phyloP scores from a whole-genome alignment of 2,113 vertebrate genomes.

The Polyodon spathula region DNA sequence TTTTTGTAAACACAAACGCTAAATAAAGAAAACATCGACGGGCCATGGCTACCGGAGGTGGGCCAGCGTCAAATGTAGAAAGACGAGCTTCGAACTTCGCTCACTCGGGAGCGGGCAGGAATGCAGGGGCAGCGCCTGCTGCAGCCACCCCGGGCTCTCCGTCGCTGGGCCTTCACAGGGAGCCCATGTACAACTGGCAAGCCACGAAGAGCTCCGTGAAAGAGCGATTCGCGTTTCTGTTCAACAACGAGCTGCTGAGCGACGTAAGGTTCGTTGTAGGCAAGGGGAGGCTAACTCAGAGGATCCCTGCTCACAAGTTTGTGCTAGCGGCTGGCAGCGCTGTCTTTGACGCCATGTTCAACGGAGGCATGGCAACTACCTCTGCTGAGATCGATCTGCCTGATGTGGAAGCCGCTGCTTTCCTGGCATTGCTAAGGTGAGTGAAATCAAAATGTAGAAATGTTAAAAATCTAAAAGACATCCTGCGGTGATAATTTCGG shows the following conservation, averaged over 20 bases:
- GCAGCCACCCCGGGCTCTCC: slow-evolving; percentile 29
- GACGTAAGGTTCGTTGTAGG: slow-evolving; percentile 82
- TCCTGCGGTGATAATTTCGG: no score
- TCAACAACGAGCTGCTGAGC: slow-evolving; percentile 86
- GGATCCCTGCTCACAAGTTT: slow-evolving; percentile 84
- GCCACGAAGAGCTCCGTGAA: slow-evolving; percentile 82
- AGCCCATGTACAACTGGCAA: slow-evolving; percentile 85
- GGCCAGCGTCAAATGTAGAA: slow-evolving; percentile 43
- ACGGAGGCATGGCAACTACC: slow-evolving; percentile 87
- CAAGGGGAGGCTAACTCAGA: slow-evolving; percentile 69
- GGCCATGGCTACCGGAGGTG: slow-evolving; percentile 55
- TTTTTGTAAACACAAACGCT: background rate
- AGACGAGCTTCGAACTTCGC: slow-evolving; percentile 39
- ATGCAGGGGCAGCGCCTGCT: slow-evolving; percentile 27
- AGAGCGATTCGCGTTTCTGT: slow-evolving; percentile 85
- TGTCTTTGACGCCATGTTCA: slow-evolving; percentile 93
- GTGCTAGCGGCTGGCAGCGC: slow-evolving; percentile 85
- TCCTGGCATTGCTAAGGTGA: slow-evolving; percentile 80
- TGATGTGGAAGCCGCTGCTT: slow-evolving; percentile 84
- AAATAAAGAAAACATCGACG: background rate
- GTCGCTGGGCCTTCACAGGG: slow-evolving; percentile 59
- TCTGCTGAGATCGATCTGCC: slow-evolving; percentile 87
- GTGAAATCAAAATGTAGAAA: background rate
- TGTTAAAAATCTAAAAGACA: no score
- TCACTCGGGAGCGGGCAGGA: slow-evolving; percentile 26